Percentiles rank a stretch among this genome's conserved stretches.
phyloP scores from a whole-genome alignment of 2,888 invertebrate genomes.

The Pandemis heparana region DNA sequence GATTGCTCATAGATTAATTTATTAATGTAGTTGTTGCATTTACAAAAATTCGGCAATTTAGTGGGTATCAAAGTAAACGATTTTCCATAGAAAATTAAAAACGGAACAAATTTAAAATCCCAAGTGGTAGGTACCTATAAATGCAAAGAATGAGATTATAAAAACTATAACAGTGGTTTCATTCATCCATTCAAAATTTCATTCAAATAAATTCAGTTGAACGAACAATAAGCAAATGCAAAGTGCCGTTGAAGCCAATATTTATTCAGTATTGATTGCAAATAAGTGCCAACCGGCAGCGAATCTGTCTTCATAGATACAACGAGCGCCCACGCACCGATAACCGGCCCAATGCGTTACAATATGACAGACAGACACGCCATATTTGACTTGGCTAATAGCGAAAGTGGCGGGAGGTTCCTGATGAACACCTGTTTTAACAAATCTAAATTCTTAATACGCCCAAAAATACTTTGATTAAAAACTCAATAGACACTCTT shows the following conservation, averaged over 20 bases:
- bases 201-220: slow-evolving; percentile 1
- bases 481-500: too few species aligned
- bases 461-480: neutral
- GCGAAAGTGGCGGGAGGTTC: slow-evolving; percentile 20
- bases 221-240: slow-evolving; percentile 17
- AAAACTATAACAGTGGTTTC: neutral
- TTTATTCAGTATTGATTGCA: slow-evolving; percentile 40
- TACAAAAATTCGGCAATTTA: too few species aligned
- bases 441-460: neutral
- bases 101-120: too few species aligned
- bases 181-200: neutral
- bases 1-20: too few species aligned
- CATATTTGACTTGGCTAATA: slow-evolving; percentile 31
- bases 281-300: slow-evolving; percentile 34
- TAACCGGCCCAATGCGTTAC: slow-evolving; percentile 34
- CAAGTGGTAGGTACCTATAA: neutral
- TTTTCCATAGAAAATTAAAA: too few species aligned
- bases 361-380: slow-evolving; percentile 23
- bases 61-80: too few species aligned
- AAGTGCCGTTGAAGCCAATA: slow-evolving; percentile 28
- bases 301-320: slow-evolving; percentile 31
- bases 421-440: slow-evolving; percentile 16
- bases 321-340: slow-evolving; percentile 34
- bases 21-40: too few species aligned
- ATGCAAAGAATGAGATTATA: neutral